A percentile compares a stretch with the other conserved stretches of the same genome.
Evolutionary conservation across 2,888 invertebrate genomes (phyloP).

Genomic region (Pristionchus exspectatus): DNA sequence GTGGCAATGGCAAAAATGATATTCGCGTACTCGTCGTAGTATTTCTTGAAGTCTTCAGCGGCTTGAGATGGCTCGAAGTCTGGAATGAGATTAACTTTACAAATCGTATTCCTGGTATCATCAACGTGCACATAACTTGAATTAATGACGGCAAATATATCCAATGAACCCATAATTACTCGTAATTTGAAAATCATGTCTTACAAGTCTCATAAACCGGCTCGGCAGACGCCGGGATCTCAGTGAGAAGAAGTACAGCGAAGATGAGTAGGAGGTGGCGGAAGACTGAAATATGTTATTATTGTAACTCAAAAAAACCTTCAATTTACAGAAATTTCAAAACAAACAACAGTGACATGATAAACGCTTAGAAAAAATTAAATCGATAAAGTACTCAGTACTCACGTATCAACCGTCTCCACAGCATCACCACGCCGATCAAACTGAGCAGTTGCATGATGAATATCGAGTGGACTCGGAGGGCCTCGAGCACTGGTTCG

Average conservation of each 20-base stretch:
- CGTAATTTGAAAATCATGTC: no score
- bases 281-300: not conserved
- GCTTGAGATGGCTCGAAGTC: not conserved
- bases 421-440: not conserved
- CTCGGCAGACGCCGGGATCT: not conserved
- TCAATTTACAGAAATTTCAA: no score
- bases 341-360: no score
- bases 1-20: not conserved
- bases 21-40: not conserved
- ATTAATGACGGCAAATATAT: no score
- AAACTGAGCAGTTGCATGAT: not conserved
- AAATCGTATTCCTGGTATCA: no score
- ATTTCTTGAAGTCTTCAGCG: not conserved
- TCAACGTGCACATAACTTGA: no score
- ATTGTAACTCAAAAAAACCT: no score
- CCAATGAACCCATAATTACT: no score
- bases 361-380: no score
- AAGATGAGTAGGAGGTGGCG: not conserved
- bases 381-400: no score
- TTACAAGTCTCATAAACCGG: not conserved
- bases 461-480: not conserved
- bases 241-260: not conserved
- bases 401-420: not conserved
- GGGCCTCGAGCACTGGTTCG: not conserved
- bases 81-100: not conserved